Evolutionary conservation across 2,797 vertebrate species (phyloP).

Genomic region (Liasis olivaceus): DNA sequence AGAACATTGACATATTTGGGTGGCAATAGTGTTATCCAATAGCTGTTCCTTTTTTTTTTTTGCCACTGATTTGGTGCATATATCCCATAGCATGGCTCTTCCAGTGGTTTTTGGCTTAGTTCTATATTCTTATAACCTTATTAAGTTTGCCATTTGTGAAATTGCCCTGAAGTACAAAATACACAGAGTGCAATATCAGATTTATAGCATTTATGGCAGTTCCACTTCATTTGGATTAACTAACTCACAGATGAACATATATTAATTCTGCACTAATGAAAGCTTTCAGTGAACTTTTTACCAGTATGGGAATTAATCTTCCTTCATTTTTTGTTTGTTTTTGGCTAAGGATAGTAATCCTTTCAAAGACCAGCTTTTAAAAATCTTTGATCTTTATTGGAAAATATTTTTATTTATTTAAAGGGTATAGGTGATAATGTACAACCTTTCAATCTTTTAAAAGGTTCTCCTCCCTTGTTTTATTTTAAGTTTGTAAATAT

Average conservation of each 20-base stretch:
- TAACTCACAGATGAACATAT: neutral
- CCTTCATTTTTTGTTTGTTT: neutral
- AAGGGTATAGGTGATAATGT: neutral
- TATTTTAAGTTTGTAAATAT: neutral
- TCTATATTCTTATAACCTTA: neutral
- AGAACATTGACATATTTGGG: neutral
- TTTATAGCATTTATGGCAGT: neutral
- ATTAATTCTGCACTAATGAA: neutral
- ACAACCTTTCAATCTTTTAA: neutral
- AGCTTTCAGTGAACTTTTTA: neutral
- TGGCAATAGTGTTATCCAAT: neutral
- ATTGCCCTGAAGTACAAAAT: neutral
- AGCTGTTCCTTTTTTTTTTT: neutral
- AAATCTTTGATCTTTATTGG: neutral
- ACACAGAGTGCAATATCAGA: neutral
- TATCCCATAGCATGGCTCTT: neutral
- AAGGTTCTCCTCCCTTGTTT: neutral
- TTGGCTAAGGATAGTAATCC: neutral
- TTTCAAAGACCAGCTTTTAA: neutral
- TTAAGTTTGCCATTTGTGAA: neutral
- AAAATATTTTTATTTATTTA: neutral
- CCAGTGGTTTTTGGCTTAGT: neutral
- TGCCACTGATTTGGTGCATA: neutral
- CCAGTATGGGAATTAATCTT: neutral
- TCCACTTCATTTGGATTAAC: neutral